phyloP scores from a whole-genome alignment of 2,113 vertebrate species.

The Rhadina sibilatrix region DNA sequence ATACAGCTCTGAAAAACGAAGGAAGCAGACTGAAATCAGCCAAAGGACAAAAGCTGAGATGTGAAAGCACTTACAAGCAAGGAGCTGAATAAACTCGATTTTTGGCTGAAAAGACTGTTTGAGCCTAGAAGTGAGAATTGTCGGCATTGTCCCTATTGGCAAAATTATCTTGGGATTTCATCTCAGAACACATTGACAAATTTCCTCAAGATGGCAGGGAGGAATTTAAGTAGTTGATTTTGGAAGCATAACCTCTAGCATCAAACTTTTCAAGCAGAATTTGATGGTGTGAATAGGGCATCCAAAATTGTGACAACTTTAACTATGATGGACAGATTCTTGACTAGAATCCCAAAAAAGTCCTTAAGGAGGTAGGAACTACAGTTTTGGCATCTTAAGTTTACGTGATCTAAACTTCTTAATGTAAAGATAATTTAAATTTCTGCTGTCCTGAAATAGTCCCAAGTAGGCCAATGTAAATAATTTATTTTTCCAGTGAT shows the following conservation, averaged over 20 bases:
- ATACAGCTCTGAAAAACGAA: neutral
- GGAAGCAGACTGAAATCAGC: neutral
- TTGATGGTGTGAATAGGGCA: slow-evolving; percentile 53
- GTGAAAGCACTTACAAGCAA: neutral
- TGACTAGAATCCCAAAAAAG: neutral
- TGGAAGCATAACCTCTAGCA: slow-evolving; percentile 1
- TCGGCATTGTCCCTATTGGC: neutral
- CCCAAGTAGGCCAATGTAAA: neutral
- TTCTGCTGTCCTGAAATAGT: neutral
- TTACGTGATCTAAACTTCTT: neutral
- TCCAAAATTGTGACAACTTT: slow-evolving; percentile 39
- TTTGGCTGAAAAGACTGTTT: neutral
- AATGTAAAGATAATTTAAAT: neutral
- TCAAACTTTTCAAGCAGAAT: slow-evolving; percentile 7
- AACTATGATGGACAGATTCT: neutral
- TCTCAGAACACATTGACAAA: slow-evolving; percentile 1
- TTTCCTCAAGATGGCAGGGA: neutral
- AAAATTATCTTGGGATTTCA: neutral
- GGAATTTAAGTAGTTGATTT: slow-evolving; percentile 17
- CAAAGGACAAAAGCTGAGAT: neutral
- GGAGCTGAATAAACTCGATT: neutral
- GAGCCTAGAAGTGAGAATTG: neutral
- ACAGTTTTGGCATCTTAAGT: neutral
- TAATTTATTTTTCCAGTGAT: neutral
- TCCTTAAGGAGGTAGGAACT: neutral